Percentiles rank a stretch among this genome's conserved stretches.
Conservation (phyloP, 2,113 vertebrate species). For the Carlito syrichta region DNA sequence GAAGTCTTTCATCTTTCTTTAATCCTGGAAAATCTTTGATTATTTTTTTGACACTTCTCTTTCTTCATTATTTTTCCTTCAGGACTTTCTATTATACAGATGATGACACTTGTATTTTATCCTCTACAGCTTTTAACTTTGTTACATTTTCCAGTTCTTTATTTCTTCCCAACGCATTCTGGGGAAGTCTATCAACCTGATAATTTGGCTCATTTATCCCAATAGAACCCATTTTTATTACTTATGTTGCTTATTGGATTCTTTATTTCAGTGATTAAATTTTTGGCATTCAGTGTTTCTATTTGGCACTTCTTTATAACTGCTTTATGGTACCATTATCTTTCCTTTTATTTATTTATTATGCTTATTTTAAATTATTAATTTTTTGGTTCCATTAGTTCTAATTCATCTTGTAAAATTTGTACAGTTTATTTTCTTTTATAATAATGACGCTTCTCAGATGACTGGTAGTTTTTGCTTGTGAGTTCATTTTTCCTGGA, state of each 20-base stretch:
- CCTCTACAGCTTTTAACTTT: neutral
- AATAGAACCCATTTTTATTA: neutral
- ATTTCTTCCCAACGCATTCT: neutral
- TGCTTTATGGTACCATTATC: neutral
- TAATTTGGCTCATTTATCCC: neutral
- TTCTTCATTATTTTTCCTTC: neutral
- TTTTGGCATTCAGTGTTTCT: neutral
- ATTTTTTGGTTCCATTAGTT: neutral
- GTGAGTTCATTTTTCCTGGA: neutral
- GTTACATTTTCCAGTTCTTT: neutral
- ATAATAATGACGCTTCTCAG: neutral
- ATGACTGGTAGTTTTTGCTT: neutral
- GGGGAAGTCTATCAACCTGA: neutral
- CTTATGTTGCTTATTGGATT: neutral
- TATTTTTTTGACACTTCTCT: neutral
- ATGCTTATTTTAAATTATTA: neutral
- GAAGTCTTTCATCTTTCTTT: neutral
- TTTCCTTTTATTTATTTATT: neutral
- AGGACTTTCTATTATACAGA: neutral
- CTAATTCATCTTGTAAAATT: neutral
- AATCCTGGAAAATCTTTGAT: neutral
- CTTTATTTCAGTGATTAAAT: neutral
- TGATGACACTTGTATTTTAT: neutral
- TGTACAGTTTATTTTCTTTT: neutral
- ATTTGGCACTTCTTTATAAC: neutral